Conservation (phyloP, 2,113 vertebrate species). For the Empidonax alnorum region DNA sequence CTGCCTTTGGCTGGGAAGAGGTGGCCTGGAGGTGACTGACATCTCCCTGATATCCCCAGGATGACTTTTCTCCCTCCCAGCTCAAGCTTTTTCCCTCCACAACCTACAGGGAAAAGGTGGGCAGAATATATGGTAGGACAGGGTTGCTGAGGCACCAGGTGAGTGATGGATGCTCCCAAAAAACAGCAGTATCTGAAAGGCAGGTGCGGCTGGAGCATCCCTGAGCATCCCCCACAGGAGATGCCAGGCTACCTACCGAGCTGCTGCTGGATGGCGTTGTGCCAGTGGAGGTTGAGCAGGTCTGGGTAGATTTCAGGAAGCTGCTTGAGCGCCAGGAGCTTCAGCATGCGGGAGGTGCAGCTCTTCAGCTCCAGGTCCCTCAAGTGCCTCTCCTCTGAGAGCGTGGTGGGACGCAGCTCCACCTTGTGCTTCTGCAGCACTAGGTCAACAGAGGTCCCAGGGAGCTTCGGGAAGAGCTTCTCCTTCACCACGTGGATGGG, state of each 20-base stretch:
- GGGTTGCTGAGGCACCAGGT: neutral
- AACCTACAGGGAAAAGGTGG: neutral
- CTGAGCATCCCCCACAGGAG: neutral
- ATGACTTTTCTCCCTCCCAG: neutral
- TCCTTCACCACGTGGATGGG: slow-evolving; percentile 95
- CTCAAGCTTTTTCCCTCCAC: neutral
- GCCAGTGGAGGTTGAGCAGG: slow-evolving; percentile 87
- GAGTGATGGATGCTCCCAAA: neutral
- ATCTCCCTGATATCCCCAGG: no score
- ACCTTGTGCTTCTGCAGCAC: slow-evolving; percentile 92
- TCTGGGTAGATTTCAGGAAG: slow-evolving; percentile 84
- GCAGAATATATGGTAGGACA: neutral
- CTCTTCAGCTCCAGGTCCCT: slow-evolving; percentile 84
- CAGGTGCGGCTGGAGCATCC: neutral
- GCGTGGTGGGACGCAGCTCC: slow-evolving; percentile 90
- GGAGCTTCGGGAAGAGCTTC: slow-evolving; percentile 88
- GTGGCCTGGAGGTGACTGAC: neutral
- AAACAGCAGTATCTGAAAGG: neutral
- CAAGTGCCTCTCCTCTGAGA: slow-evolving; percentile 90
- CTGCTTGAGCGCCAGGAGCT: slow-evolving; percentile 90
- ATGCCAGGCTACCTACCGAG: slow-evolving; percentile 78
- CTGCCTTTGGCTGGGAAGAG: neutral
- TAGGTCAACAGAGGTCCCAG: slow-evolving; percentile 82
- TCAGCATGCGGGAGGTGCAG: slow-evolving; percentile 89
- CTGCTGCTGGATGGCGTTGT: slow-evolving; percentile 79